Percentiles rank a stretch among this genome's conserved stretches.
Evolutionary conservation across 2,888 invertebrate genomes (phyloP).

Genomic region (Andricus curvator): DNA sequence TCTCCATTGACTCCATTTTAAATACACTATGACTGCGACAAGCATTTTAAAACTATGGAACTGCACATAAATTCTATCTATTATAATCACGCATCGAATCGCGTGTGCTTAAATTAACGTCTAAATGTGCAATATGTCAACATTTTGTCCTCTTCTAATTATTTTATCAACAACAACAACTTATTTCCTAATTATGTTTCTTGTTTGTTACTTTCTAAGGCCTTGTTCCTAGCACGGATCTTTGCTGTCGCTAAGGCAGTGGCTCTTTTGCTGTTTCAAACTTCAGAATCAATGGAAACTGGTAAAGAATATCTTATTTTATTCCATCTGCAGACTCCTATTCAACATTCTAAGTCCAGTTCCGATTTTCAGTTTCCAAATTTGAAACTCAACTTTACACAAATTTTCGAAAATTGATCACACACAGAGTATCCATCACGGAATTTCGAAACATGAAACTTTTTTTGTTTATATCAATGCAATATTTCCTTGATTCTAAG

Average conservation of each 20-base stretch:
- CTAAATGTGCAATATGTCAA: constrained; percentile 54
- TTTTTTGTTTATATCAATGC: neutral
- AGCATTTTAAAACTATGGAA: constrained; percentile 39
- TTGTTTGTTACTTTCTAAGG: constrained; percentile 72
- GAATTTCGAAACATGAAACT: neutral
- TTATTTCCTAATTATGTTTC: constrained; percentile 73
- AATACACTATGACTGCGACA: constrained; percentile 37
- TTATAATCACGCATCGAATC: constrained; percentile 12
- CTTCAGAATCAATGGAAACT: constrained; percentile 24
- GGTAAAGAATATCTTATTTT: neutral
- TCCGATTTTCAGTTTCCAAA: neutral
- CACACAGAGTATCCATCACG: neutral
- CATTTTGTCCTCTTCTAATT: constrained; percentile 46
- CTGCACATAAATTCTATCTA: constrained; percentile 24
- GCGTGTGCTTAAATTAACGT: constrained; percentile 44
- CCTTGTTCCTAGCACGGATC: constrained; percentile 60
- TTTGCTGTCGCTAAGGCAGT: constrained; percentile 68
- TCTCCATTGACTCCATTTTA: constrained; percentile 24
- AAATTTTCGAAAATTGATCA: neutral
- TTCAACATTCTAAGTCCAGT: no score
- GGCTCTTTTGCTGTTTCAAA: constrained; percentile 56
- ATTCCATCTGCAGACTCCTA: neutral
- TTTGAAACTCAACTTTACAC: neutral
- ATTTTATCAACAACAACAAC: constrained; percentile 70
- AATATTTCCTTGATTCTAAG: neutral